Evolutionary conservation across 1,140 invertebrate species (phyloP).

Genomic region (Pseudomyrmex sp.): DNA sequence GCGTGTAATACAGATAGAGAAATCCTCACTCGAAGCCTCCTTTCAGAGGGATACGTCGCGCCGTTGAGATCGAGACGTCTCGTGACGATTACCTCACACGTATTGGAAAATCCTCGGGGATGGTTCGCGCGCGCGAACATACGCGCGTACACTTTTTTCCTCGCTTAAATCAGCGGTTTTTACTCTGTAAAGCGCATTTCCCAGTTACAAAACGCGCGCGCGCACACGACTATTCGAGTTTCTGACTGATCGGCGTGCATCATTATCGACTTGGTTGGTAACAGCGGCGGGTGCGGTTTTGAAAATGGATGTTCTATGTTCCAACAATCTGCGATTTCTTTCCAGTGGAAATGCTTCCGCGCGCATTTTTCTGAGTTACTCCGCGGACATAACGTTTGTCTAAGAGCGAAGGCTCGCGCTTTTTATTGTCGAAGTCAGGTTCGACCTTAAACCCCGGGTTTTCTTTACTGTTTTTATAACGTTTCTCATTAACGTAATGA

Average conservation of each 20-base stretch:
- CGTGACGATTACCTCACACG: slow-evolving; percentile 46
- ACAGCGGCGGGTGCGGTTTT: neutral
- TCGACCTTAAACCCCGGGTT: neutral
- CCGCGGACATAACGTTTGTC: neutral
- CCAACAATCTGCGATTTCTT: neutral
- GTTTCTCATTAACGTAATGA: slow-evolving; percentile 4
- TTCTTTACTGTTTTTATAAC: neutral
- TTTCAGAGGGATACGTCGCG: neutral
- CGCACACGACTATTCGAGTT: slow-evolving; percentile 3
- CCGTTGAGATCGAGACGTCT: slow-evolving; percentile 31
- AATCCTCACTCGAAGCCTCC: neutral
- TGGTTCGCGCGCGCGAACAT: neutral
- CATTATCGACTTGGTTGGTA: slow-evolving; percentile 42
- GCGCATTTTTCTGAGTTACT: neutral
- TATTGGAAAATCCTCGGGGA: slow-evolving; percentile 34
- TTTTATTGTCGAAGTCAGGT: neutral
- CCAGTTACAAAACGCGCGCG: slow-evolving; percentile 12
- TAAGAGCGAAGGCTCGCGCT: too few species aligned
- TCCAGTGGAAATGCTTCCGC: neutral
- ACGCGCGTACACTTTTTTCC: slow-evolving; percentile 4
- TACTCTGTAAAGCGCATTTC: neutral
- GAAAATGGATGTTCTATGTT: neutral
- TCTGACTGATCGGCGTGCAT: slow-evolving; percentile 29
- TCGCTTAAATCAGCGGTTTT: slow-evolving; percentile 31
- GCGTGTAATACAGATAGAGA: slow-evolving; percentile 47